Evolutionary conservation across 2,888 invertebrate genomes (phyloP).

Genomic region (Tetranychus truncatus): DNA sequence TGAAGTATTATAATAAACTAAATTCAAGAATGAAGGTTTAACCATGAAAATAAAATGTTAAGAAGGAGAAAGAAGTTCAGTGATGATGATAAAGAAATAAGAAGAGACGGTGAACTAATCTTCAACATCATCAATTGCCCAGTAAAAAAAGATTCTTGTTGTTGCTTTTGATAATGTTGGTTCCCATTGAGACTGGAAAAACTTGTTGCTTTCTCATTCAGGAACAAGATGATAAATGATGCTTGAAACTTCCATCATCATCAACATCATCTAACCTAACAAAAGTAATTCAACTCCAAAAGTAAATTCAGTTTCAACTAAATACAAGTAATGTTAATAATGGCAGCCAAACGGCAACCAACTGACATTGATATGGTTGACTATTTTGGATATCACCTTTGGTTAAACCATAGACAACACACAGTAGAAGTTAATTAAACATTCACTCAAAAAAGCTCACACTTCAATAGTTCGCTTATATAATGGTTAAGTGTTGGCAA

Average conservation of each 20-base stretch:
- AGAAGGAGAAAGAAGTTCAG: no score
- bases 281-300: neutral
- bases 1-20: neutral
- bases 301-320: neutral
- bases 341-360: neutral
- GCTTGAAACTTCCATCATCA: neutral
- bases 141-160: neutral
- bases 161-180: neutral
- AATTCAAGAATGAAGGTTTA: neutral
- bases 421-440: no score
- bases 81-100: neutral
- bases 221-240: neutral
- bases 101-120: neutral
- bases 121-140: neutral
- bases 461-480: no score
- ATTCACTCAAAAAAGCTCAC: no score
- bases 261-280: neutral
- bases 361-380: no score
- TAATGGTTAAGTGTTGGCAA: no score
- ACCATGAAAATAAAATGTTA: neutral
- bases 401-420: no score
- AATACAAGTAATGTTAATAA: neutral
- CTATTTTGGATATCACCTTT: no score
- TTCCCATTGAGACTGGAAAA: conserved; percentile 1
- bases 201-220: neutral